These are phyloP conservation scores for Nephrotoma appendiculata DNA, from an alignment of 2,888 invertebrate genomes.

Conservation along the genomic window DNA sequence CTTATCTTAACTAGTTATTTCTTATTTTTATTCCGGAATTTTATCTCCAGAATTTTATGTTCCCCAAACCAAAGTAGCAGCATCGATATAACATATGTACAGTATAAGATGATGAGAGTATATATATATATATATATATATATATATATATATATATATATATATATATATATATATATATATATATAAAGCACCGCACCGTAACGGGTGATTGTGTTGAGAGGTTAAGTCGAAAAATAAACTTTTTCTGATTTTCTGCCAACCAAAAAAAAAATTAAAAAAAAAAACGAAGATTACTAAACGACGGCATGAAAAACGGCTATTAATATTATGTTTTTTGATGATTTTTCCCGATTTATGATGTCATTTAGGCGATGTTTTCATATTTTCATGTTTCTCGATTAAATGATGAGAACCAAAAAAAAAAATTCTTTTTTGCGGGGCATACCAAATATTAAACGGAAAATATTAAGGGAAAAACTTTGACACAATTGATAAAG, in stretches of 20 bases:
- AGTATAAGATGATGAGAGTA: neutral
- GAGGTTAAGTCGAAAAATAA: neutral
- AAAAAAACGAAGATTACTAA: neutral
- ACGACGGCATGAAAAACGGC: neutral
- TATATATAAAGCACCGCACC: neutral
- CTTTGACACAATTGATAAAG: neutral
- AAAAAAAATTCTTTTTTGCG: neutral
- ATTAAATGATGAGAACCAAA: neutral
- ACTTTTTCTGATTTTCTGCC: neutral
- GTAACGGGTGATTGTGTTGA: neutral
- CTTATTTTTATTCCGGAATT: neutral
- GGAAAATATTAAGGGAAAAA: neutral
- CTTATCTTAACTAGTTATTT: neutral
- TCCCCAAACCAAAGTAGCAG: neutral
- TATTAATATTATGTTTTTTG: neutral
- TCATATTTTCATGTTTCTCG: neutral
- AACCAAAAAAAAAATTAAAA: neutral
- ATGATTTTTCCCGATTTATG: neutral
- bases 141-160: no score
- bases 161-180: no score
- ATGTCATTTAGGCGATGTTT: neutral
- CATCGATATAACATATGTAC: neutral
- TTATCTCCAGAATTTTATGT: neutral
- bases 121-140: no score
- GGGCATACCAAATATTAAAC: neutral